These are phyloP conservation scores for Ambastaia sidthimunki DNA, from an alignment of 2,797 vertebrate genomes.

Conservation along the genomic window DNA sequence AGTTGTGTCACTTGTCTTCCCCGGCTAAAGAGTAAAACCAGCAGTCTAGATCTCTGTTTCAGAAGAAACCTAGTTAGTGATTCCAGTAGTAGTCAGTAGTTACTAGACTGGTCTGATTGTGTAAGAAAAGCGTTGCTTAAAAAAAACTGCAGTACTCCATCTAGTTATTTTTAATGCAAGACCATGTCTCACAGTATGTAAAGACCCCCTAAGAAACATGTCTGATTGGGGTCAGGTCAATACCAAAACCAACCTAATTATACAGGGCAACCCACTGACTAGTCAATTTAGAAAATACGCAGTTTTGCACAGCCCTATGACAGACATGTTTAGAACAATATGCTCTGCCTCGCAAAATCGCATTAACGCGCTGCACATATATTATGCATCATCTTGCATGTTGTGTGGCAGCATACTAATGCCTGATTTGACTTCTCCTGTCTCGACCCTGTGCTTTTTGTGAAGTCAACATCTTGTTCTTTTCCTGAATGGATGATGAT, in stretches of 20 bases:
- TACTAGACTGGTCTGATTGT: background rate
- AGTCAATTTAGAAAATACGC: background rate
- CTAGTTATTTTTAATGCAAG: background rate
- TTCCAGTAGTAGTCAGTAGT: background rate
- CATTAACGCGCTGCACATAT: constrained; percentile 37
- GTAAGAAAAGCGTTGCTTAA: background rate
- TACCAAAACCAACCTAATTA: background rate
- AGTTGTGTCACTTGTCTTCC: constrained; percentile 61
- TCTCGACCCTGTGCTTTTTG: constrained; percentile 17
- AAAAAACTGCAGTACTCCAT: background rate
- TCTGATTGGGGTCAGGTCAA: background rate
- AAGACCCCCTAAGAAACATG: background rate
- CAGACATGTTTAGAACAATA: constrained; percentile 26
- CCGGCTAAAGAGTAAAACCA: constrained; percentile 29
- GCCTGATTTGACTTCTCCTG: constrained; percentile 32
- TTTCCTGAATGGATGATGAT: constrained; percentile 21
- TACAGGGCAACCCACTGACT: background rate
- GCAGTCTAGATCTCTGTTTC: constrained; percentile 4
- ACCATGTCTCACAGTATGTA: background rate
- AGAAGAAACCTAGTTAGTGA: background rate
- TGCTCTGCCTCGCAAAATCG: constrained; percentile 22
- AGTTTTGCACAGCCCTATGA: constrained; percentile 14
- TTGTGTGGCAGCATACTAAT: constrained; percentile 39
- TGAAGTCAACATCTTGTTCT: constrained; percentile 45
- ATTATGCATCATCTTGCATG: constrained; percentile 37